Conservation (phyloP, 1,140 invertebrate species). For the Steinernema khuongi region DNA sequence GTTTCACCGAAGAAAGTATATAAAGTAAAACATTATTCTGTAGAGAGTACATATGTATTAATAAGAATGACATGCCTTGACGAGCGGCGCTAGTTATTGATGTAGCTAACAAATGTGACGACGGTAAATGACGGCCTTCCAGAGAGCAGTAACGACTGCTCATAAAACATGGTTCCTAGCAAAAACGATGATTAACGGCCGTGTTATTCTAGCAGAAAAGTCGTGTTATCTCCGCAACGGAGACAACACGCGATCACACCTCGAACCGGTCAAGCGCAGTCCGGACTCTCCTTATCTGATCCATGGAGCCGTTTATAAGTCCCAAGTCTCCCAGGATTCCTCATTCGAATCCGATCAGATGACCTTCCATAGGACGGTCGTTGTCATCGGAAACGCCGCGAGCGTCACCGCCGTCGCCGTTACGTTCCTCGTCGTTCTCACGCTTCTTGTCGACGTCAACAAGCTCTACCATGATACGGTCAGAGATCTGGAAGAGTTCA, state of each 20-base stretch:
- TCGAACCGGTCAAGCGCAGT: background rate
- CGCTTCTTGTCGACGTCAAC: background rate
- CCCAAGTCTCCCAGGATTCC: background rate
- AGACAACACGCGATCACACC: background rate
- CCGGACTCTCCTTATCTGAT: constrained; percentile 4
- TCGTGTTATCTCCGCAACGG: background rate
- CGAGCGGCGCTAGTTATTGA: too few species aligned
- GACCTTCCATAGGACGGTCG: constrained; percentile 14
- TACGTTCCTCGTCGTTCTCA: background rate
- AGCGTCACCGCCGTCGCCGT: background rate
- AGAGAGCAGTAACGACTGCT: too few species aligned
- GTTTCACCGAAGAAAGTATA: too few species aligned
- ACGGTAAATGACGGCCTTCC: too few species aligned
- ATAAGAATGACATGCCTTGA: too few species aligned
- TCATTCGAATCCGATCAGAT: constrained; percentile 14
- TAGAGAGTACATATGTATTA: too few species aligned
- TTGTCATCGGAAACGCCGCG: constrained; percentile 12
- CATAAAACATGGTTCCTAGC: too few species aligned
- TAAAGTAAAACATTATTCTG: too few species aligned
- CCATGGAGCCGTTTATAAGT: background rate
- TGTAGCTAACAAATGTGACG: too few species aligned
- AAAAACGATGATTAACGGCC: too few species aligned
- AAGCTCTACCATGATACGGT: background rate
- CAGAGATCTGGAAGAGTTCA: constrained; percentile 1
- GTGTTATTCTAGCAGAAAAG: background rate